These are phyloP conservation scores for Empis livida DNA, from an alignment of 2,888 invertebrate species.

Conservation along the genomic window DNA sequence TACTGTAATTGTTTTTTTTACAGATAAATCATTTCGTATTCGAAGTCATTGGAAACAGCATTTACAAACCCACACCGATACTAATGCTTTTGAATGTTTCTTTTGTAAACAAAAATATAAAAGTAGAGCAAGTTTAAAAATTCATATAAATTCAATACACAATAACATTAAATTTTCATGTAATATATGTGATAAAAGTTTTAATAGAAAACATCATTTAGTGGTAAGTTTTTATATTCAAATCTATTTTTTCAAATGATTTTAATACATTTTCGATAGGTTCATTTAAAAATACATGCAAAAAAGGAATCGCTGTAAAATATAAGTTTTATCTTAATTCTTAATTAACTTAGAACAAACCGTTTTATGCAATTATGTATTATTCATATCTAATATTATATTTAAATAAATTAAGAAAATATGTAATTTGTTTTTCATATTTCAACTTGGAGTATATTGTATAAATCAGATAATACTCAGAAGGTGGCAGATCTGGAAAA, in stretches of 20 bases:
- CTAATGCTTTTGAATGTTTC: constrained; percentile 19
- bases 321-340: too few relatives aligned
- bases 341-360: too few relatives aligned
- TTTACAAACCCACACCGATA: constrained; percentile 19
- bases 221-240: constrained; percentile 9
- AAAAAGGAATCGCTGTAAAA: constrained; percentile 1
- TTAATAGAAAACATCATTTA: constrained; percentile 24
- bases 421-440: too few relatives aligned
- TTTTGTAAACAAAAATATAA: constrained; percentile 20
- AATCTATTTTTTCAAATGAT: background rate
- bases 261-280: constrained; percentile 2
- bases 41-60: constrained; percentile 22
- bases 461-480: too few relatives aligned
- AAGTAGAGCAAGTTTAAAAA: constrained; percentile 20
- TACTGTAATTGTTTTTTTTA: background rate
- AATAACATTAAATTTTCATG: constrained; percentile 16
- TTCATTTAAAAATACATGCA: constrained; percentile 7
- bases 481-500: too few relatives aligned
- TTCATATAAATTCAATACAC: constrained; percentile 20
- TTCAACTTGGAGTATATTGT: too few relatives aligned
- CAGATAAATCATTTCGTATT: constrained; percentile 20
- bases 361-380: too few relatives aligned
- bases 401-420: too few relatives aligned
- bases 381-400: too few relatives aligned
- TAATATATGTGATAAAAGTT: constrained; percentile 18